A percentile compares a stretch with the other conserved stretches of the same genome.
Conservation (phyloP, 1,140 invertebrate genomes). For the Drosophila lacteicornis region DNA sequence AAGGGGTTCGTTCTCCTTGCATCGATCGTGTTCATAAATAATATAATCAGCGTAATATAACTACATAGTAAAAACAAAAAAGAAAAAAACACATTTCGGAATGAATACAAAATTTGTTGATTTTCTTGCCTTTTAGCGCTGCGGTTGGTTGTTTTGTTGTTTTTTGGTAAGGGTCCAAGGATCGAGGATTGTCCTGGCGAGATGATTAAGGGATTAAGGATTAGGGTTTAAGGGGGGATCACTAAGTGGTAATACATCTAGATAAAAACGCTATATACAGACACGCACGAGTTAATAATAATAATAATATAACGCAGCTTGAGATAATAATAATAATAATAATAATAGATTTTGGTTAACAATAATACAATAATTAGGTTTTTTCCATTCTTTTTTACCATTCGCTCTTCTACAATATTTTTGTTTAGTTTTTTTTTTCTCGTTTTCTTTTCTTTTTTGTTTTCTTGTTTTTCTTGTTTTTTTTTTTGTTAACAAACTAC, state of each 20-base stretch:
- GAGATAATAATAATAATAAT: conserved; percentile 73
- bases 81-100: conserved; percentile 67
- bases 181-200: conserved; percentile 39
- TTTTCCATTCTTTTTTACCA: conserved; percentile 35
- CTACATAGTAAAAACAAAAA: conserved; percentile 59
- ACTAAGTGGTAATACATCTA: conserved; percentile 82
- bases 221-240: conserved; percentile 22
- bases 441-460: conserved; percentile 8
- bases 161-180: conserved; percentile 26
- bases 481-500: conserved; percentile 79
- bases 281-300: conserved; percentile 75
- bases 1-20: conserved; percentile 42
- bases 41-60: conserved; percentile 75
- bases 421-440: conserved; percentile 33
- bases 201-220: not conserved
- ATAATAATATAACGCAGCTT: conserved; percentile 72
- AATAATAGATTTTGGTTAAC: conserved; percentile 83
- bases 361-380: conserved; percentile 83
- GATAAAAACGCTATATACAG: conserved; percentile 82
- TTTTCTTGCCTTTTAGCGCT: conserved; percentile 72
- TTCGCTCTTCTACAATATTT: conserved; percentile 60
- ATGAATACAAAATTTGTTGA: conserved; percentile 73
- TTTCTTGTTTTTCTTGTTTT: conserved; percentile 28
- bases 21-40: conserved; percentile 56
- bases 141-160: conserved; percentile 21